Evolutionary conservation across 2,797 vertebrate species (phyloP), one percentile per base, ranked within the genome.

Genomic region (Cephalopachus bancanus): DNA sequence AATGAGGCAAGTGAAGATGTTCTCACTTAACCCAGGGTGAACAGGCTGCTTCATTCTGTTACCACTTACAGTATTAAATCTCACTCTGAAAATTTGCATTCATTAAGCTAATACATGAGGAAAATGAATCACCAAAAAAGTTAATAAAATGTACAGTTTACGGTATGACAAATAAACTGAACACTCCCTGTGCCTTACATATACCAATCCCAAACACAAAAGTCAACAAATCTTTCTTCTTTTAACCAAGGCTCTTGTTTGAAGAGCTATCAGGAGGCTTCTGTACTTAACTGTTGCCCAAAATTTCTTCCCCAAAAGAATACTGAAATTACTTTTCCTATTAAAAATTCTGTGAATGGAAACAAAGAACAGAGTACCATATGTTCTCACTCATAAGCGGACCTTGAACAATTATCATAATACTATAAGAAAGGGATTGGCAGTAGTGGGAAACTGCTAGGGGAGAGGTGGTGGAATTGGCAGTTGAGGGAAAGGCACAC

Each of bases 21-120:
- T 93, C 30, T 83, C 49, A 59, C 22, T 87, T 81, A 76, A 71
- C 55, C 22, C 28, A 59, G 7, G 33, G 87, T 22, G 14, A 88
- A 33, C 14, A 59, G 30, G 10, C 12, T 91, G 65, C 26, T 59
- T 91, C 65, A 20, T 37, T 60, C 65, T 30, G 75, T 12, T 16
- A 12, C 24, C 67, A 53, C 33, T 91, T 62, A 75, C 3, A 64
- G 67, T 75, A 67, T 37, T 67, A 85, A 90, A 51, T 16, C 67
- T 65, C 62, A 55, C 67, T 84, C 78, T 71, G 83, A 93, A 97
- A 95, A 94, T 78, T 1, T 78, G 20, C 33, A 33, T 55, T 79
- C 53, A 91, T 90, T 91, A 90, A 86, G 28, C 80, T 96, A 94
- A 78, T 96, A 96, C 83, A 49, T 60, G 37, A 91, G 60, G 37